Conservation (phyloP, 2,113 vertebrate genomes). For the Sinocyclocheilus anophthalmus region DNA sequence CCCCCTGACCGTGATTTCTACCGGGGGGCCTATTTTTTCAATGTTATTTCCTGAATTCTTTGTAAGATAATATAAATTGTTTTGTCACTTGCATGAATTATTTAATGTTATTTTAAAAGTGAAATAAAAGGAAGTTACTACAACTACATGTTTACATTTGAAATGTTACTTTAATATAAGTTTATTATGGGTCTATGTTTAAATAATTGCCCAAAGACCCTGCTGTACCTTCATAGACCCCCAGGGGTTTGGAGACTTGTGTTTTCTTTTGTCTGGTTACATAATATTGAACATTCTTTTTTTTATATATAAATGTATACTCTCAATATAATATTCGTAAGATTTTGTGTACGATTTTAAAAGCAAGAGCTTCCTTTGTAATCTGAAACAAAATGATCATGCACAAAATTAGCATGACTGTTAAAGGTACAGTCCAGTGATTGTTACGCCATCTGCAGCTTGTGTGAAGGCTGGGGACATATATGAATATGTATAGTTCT, state of each 20-base stretch:
- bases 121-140: not conserved
- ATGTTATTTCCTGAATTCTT: slow-evolving; percentile 1
- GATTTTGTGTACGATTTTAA: not conserved
- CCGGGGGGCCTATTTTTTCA: not conserved
- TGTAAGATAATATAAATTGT: not conserved
- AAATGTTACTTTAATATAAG: no score
- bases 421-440: no score
- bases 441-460: no score
- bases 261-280: no score
- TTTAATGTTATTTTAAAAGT: not conserved
- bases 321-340: no score
- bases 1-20: no score
- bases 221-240: not conserved
- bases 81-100: not conserved
- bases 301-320: no score
- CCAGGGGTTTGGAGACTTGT: not conserved
- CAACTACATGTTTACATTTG: no score
- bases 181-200: not conserved
- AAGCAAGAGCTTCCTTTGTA: not conserved
- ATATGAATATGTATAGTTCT: slow-evolving; percentile 2
- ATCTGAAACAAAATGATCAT: not conserved
- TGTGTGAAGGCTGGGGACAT: not conserved
- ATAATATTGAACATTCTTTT: no score
- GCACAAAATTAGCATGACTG: no score
- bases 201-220: not conserved